Percentiles rank a stretch among this genome's conserved stretches.
phyloP scores from a whole-genome alignment of 2,888 invertebrate species.

The Drosophila mercatorum region DNA sequence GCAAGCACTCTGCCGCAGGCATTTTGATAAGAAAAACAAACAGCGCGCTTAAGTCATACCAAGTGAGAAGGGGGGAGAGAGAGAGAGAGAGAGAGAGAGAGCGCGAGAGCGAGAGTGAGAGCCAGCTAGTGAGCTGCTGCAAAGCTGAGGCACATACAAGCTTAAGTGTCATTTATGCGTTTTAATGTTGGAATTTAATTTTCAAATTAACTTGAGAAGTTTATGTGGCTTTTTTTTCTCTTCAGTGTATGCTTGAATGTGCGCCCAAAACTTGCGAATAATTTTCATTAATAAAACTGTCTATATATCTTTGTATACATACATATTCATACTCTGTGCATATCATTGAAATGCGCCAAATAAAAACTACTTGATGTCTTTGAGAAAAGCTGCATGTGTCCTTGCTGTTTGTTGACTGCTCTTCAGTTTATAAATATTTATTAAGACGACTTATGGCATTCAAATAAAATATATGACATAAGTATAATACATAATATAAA shows the following conservation, averaged over 20 bases:
- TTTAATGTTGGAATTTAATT: slow-evolving; percentile 78
- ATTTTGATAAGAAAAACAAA: slow-evolving; percentile 79
- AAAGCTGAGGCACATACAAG: slow-evolving; percentile 40
- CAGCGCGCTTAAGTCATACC: slow-evolving; percentile 57
- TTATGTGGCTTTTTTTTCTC: slow-evolving; percentile 40
- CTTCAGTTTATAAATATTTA: background rate
- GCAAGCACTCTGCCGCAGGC: slow-evolving; percentile 74
- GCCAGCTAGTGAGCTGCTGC: slow-evolving; percentile 9
- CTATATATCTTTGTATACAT: background rate
- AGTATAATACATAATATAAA: too few species aligned
- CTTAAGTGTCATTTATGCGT: slow-evolving; percentile 79
- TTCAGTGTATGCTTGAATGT: background rate
- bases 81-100: background rate
- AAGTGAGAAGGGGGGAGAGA: slow-evolving; percentile 10
- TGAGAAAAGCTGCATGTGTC: background rate
- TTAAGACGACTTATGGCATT: too few species aligned
- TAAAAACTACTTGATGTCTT: slow-evolving; percentile 19
- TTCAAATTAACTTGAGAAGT: slow-evolving; percentile 75
- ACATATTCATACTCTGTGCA: background rate
- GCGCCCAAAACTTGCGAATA: background rate
- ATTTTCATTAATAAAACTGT: background rate
- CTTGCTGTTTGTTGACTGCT: background rate
- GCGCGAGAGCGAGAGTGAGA: background rate
- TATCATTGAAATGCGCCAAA: background rate
- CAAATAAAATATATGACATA: too few species aligned